Base-by-base conservation (phyloP, 2,888 invertebrate genomes). In the Drosophila anceps region DNA sequence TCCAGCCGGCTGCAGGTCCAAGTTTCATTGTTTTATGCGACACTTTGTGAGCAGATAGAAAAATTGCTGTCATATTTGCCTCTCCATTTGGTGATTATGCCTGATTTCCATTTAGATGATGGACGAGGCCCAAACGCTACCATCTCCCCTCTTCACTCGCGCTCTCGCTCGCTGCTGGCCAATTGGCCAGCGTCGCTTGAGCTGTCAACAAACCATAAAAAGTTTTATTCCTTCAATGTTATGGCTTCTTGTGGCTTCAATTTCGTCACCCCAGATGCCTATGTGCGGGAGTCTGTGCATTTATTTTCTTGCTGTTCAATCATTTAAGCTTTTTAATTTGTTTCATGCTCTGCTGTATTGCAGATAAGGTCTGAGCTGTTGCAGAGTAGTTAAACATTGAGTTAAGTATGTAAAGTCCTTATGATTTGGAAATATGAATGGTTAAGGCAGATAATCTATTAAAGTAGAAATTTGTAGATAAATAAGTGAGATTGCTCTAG, bases 91-190 rank as follows among this genome's bases (percentile, higher is more conserved):
- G 72, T 79, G 88, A 88, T 84, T 81, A 88, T 79, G 83, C 86
- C 71, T 70, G 79, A 88, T 85, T 85, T 85, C 83, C 83, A 84
- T 84, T 84, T 81, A 84, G 83, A 81, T 85, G 81, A 88, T 81
- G 86, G 72, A 80, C 80, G 69, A 72, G 69, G 15, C 50, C 37
- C 44, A 41, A 27, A 57, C 50, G 48, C 53, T 18, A 10, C 27
- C 12, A 5, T 9, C 33, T 8, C 4, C 35, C 13, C 35, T 35
- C 13, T 15, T 7, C 13, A 5, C 35, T 7, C n/a, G 2, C 39
- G n/a, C 39, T 9, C 41, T 41, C 33, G 5, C 13, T 46, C 54
- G 18, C 20, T 15, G 33, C 41, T n/a, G 65, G 46, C 46, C 73
- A 66, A 67, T 65, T 51, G 57, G 37, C 44, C 41, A 58, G 58